Base-by-base conservation (phyloP, 2,888 invertebrate species). In the Idaea aversata region DNA sequence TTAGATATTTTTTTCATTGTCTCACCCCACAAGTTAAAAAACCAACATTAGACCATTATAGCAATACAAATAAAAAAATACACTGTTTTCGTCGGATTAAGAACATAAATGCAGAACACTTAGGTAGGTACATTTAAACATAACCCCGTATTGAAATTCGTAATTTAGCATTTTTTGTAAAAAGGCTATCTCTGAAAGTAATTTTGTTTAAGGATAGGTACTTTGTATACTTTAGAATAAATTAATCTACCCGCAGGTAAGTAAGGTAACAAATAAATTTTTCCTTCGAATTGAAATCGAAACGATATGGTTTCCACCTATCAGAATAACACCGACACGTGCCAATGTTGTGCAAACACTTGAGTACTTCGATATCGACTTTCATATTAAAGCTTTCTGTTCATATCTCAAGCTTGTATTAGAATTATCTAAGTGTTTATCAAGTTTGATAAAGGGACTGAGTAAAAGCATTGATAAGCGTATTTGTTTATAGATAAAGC, bases 371-470 rank as follows among this genome's bases (percentile, higher is more conserved):
- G 59, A 59, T 81, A 88, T 82, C 84, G 80, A 83, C 81, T 81
- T 86, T 85, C 78, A 87, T 88, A 89, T 88, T 88, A 86, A 85
- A 88, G 84, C 88, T 86, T 84, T 86, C 80, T 83, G 71, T 72
- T 77, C 82, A 83, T 91, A 91, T 90, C 91, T 92, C 91, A 91
- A 91, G 88, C 91, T 84, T 88, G 83, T 84, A 82, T 82, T 85
- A 84, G 81, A 81, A 80, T 84, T 90, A 90, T 89, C 89, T 86
- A 82, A 85, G 79, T 82, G 78, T 81, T 84, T 90, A 90, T 90
- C 90, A 83, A 81, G 84, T 79, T 78, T 76, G 82, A 87, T 88
- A 89, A 90, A 89, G 70, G 72, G 76, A 84, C 84, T 84, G 84
- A 80, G 87, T 90, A 86, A 90, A 89, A 90, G 90, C 89, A 81